Base-by-base conservation (phyloP, 2,113 vertebrate genomes). In the Poeciliopsis retropinna region DNA sequence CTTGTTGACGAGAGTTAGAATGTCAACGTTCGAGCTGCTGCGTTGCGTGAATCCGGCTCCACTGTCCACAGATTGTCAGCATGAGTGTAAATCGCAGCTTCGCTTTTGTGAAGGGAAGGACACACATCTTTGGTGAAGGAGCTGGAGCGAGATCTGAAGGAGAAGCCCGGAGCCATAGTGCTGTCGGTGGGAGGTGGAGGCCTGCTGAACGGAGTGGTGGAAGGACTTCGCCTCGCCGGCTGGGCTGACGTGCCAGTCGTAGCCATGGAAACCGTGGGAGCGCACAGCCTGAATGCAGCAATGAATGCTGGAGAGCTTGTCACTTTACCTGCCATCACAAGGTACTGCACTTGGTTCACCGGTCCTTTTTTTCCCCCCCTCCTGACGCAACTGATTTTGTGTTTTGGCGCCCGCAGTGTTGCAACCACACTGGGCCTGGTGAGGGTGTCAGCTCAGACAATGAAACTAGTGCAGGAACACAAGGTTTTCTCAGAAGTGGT, bases 171-270 rank as follows among this genome's bases (percentile, higher is more conserved):
- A 0, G 96, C 93, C 1, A 77, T 98, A 0, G 93, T 97, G 85
- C 85, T 98, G 91, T 93, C 97, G 0, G 97, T 98, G 65, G 97
- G 97, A 0, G 97, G 97, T 0, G 96, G 97, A 5, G 97, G 97
- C 5, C 95, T 98, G 73, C 91, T 99, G 77, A 95, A 95, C 0
- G 97, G 97, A 0, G 95, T 97, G 0, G 94, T 94, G 51, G 93
- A 95, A 0, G 97, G 97, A 3, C 90, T 98, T 87, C 83, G 37
- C 0, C 92, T 93, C 1, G 96, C 95, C 72, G 93, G 92, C 69
- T 99, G 97, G 97, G 92, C 77, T 68, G 95, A 97, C 0, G 89
- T 97, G 51, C 96, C 96, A 70, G 70, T 98, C 5, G 0, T 99
- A 0, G 94, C 97, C 5, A 95, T 96, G 82, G 97, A 99, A 92